Conservation (phyloP, 1,140 invertebrate genomes). For the Drosophila kohkoa region DNA sequence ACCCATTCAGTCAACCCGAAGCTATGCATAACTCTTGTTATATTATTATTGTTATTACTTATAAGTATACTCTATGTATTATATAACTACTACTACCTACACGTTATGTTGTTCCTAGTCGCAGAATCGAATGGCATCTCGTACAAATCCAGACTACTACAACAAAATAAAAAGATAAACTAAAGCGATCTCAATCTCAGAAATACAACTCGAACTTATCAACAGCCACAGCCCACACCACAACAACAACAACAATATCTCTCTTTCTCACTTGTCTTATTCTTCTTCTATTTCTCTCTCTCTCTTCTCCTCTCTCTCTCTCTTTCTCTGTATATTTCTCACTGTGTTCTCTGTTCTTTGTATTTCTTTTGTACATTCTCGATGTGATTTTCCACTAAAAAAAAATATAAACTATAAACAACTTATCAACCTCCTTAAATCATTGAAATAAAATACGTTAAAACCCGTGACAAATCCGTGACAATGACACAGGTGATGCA, state of each 20-base stretch:
- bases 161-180: constrained; percentile 18
- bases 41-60: constrained; percentile 6
- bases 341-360: constrained; percentile 69
- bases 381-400: constrained; percentile 51
- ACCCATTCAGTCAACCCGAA: constrained; percentile 12
- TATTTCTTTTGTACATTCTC: constrained; percentile 63
- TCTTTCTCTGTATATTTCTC: constrained; percentile 21
- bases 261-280: constrained; percentile 69
- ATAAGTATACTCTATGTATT: constrained; percentile 8
- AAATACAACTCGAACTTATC: constrained; percentile 18
- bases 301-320: constrained; percentile 46
- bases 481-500: constrained; percentile 75
- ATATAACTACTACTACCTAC: constrained; percentile 12
- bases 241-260: constrained; percentile 51
- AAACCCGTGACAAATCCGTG: neutral
- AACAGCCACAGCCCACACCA: constrained; percentile 61
- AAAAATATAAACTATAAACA: constrained; percentile 32
- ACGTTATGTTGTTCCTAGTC: constrained; percentile 30
- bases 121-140: constrained; percentile 53
- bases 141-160: constrained; percentile 37
- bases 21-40: constrained; percentile 41
- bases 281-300: constrained; percentile 50
- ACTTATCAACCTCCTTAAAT: constrained; percentile 35
- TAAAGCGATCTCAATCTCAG: constrained; percentile 34
- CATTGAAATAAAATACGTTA: constrained; percentile 6